These are phyloP conservation scores for Oryzias dopingdopingensis DNA, from an alignment of 2,797 vertebrate species.

Conservation along the genomic window DNA sequence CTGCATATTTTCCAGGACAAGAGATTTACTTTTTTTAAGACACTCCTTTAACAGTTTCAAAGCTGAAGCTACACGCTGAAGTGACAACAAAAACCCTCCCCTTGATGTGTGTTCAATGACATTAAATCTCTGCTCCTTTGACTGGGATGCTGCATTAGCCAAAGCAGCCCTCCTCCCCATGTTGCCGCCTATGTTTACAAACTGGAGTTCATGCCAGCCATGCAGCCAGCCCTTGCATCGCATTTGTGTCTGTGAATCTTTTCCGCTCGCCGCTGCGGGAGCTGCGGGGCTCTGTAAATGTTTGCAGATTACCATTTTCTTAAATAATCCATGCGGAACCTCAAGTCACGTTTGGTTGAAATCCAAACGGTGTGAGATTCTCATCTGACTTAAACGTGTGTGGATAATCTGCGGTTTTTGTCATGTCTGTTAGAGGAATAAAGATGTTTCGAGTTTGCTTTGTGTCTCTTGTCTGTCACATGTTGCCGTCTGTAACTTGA, in stretches of 20 bases:
- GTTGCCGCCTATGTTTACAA: conserved; percentile 59
- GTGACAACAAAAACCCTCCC: conserved; percentile 32
- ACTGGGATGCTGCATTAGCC: conserved; percentile 26
- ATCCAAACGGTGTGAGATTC: conserved; percentile 52
- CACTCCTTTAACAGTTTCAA: conserved; percentile 79
- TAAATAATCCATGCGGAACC: conserved; percentile 76
- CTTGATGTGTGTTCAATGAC: conserved; percentile 30
- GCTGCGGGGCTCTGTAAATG: conserved; percentile 79
- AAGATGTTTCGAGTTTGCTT: conserved; percentile 9
- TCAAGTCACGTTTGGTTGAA: conserved; percentile 71
- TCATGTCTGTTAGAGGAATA: conserved; percentile 21
- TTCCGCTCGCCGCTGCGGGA: conserved; percentile 63
- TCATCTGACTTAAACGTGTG: conserved; percentile 61
- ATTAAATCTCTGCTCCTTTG: conserved; percentile 15
- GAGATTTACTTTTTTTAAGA: conserved; percentile 71
- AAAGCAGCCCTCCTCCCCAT: conserved; percentile 18
- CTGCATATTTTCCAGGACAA: conserved; percentile 96
- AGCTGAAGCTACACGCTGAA: conserved; percentile 59
- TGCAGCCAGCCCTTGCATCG: conserved; percentile 24
- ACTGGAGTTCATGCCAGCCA: conserved; percentile 47
- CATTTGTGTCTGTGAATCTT: conserved; percentile 55
- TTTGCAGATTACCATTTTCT: conserved; percentile 84
- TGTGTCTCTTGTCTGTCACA: conserved; percentile 10
- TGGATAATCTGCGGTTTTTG: conserved; percentile 50
- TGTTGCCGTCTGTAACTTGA: conserved; percentile 4